Base-by-base conservation (phyloP, 2,113 vertebrate genomes). In the Nibea albiflora region DNA sequence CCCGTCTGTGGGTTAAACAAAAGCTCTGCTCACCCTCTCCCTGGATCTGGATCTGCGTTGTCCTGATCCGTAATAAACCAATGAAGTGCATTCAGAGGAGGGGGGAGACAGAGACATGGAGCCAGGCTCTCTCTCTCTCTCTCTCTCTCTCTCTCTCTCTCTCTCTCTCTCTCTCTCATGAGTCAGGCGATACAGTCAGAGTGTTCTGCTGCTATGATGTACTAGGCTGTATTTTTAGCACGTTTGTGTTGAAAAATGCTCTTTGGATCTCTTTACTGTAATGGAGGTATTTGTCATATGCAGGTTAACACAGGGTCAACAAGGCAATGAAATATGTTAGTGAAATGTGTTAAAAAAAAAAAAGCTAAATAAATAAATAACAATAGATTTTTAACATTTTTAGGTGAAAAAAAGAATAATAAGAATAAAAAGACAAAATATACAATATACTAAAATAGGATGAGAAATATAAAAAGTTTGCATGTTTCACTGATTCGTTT, bases 1-100 rank as follows among this genome's bases (percentile, higher is more conserved):
- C 47, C 20, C 61, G 26, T 72, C 60, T 85, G 88, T 90, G 16
- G 58, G 46, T 81, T 68, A 19, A n/a, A 66, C 50, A 77, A 54
- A 75, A 54, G 81, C 81, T 85, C 84, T 62, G 66, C 65, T 85
- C 77, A 3, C 80, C 53, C 14, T 46, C 44, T 46, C 44, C 49
- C 61, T 39, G 7, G 7, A 39, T 63, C 44, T 62, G 69, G 5
- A 47, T 76, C 39, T 58, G 56, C 6, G 24, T 69, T 62, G 72
- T 61, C 28, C 26, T 4, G 28, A 53, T 12, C 31, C 10, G 5
- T 14, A 24, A 31, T 35, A 50, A 57, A 68, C 20, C 80, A 70
- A 46, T 17, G 57, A 35, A 74, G 28, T 19, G 28, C 14, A 42
- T 46, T n/a, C 24, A 76, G 68, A 54, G 22, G 44, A 71, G 56